Evolutionary conservation across 2,113 vertebrate genomes (phyloP).

Genomic region (Ceuthmochares aereus): DNA sequence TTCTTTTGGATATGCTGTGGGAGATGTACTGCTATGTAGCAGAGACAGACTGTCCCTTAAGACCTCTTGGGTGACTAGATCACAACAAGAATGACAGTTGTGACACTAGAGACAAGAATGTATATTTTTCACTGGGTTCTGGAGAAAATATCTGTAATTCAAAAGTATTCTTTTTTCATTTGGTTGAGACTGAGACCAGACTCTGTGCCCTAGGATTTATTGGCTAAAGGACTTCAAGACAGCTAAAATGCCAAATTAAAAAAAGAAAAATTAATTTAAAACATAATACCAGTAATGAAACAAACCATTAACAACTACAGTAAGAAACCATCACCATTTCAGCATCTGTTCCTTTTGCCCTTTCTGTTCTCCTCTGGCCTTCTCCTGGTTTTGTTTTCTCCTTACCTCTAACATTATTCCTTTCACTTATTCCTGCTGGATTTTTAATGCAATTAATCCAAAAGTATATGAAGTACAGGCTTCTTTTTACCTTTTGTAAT

Average conservation of each 20-base stretch:
- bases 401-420: neutral
- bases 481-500: neutral
- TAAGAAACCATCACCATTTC: neutral
- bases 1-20: neutral
- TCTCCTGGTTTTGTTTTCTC: neutral
- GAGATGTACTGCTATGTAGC: neutral
- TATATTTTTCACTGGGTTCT: neutral
- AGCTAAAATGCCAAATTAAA: neutral
- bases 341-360: neutral
- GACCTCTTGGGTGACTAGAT: neutral
- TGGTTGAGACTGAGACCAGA: neutral
- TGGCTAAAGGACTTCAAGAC: neutral
- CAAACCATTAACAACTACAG: neutral
- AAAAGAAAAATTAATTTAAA: neutral
- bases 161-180: neutral
- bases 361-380: neutral
- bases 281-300: neutral
- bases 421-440: neutral
- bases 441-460: neutral
- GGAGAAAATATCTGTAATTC: neutral
- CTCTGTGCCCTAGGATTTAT: neutral
- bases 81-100: neutral
- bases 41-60: slow-evolving; percentile 24
- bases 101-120: neutral
- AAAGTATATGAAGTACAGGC: neutral